Conservation (phyloP, 2,113 vertebrate species). For the Trinectes maculatus region DNA sequence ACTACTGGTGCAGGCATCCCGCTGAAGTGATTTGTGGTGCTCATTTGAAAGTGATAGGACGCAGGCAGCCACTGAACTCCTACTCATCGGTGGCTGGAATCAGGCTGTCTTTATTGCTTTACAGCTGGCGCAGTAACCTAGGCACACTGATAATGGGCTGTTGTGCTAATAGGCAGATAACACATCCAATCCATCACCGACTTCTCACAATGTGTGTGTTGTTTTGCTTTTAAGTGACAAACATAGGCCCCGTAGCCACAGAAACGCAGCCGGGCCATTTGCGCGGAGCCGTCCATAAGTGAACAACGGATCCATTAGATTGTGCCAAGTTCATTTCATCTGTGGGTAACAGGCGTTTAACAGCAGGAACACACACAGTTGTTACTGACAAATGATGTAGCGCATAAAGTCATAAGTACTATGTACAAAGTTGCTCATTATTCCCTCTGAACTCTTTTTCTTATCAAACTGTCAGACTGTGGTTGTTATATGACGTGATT, state of each 20-base stretch:
- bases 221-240: constrained; percentile 71
- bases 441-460: constrained; percentile 75
- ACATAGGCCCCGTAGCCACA: constrained; percentile 34
- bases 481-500: constrained; percentile 74
- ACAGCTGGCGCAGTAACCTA: constrained; percentile 70
- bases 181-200: constrained; percentile 76
- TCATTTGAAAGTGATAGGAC: constrained; percentile 79
- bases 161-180: constrained; percentile 83
- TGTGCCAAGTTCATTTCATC: constrained; percentile 63
- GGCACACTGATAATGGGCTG: constrained; percentile 77
- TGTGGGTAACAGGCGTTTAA: constrained; percentile 52
- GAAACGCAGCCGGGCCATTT: constrained; percentile 45
- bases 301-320: constrained; percentile 64
- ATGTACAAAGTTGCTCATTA: constrained; percentile 78
- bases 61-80: constrained; percentile 76
- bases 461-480: constrained; percentile 73
- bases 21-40: constrained; percentile 81
- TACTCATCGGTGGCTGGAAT: constrained; percentile 73
- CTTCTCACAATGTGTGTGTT: constrained; percentile 45
- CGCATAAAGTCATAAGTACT: constrained; percentile 70
- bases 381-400: constrained; percentile 74
- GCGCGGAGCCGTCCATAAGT: constrained; percentile 58
- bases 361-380: constrained; percentile 52
- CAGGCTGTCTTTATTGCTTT: constrained; percentile 77
- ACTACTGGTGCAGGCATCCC: constrained; percentile 72